These are phyloP conservation scores for Pomatorhinus ruficollis DNA, from an alignment of 2,113 vertebrate genomes.

Conservation along the genomic window DNA sequence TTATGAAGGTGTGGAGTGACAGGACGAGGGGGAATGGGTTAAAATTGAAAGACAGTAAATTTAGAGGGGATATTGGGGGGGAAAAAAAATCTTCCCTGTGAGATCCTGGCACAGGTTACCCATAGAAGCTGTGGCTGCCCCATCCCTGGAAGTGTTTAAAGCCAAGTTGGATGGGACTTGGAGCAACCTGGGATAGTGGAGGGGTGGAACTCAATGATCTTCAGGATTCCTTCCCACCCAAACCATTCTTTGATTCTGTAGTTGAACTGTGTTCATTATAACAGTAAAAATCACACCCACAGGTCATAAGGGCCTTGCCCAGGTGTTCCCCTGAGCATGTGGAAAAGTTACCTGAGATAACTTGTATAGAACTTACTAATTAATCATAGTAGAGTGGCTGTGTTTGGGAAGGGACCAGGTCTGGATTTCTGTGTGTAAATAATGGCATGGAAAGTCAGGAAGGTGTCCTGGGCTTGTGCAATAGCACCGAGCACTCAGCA, in stretches of 20 bases:
- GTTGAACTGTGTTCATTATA: neutral
- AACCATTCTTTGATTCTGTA: fast-evolving
- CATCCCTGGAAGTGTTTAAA: neutral
- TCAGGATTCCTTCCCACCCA: neutral
- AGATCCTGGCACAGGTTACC: neutral
- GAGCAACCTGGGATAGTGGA: neutral
- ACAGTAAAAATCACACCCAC: neutral
- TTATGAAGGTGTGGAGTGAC: neutral
- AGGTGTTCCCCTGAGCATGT: too few relatives aligned
- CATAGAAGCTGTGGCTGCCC: neutral
- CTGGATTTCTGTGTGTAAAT: neutral
- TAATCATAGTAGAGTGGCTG: neutral
- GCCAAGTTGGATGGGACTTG: neutral
- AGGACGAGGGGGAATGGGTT: fast-evolving
- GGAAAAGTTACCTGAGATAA: neutral
- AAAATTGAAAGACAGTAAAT: too few relatives aligned
- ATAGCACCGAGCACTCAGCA: neutral
- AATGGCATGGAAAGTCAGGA: neutral
- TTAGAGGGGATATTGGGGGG: neutral
- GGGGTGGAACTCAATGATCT: too few relatives aligned
- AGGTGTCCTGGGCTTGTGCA: neutral
- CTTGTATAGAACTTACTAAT: too few relatives aligned
- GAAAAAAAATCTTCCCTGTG: neutral
- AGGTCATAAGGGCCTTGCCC: neutral
- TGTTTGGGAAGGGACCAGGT: neutral